A percentile compares a stretch with the other conserved stretches of the same genome.
Evolutionary conservation across 2,797 vertebrate species (phyloP).

Genomic region (Fistularia tabacaria): DNA sequence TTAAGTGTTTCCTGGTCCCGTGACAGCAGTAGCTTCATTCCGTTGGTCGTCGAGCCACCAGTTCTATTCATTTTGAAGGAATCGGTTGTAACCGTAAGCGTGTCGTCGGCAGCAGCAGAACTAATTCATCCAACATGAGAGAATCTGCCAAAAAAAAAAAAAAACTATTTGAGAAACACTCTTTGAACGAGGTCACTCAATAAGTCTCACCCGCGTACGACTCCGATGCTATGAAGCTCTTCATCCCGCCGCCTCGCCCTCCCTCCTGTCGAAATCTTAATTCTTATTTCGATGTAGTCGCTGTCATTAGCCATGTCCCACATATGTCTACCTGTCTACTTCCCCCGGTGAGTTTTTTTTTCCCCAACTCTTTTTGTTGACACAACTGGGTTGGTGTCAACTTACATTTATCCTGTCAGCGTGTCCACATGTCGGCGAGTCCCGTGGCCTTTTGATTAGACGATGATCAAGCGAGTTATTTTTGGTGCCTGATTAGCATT

Average conservation of each 20-base stretch:
- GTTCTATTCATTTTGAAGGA: too few species aligned
- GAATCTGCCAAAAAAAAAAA: neutral
- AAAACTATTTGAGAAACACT: constrained; percentile 4
- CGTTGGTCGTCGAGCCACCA: too few species aligned
- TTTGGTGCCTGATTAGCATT: constrained; percentile 45
- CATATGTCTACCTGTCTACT: constrained; percentile 56
- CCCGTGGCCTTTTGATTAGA: constrained; percentile 40
- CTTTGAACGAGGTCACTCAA: constrained; percentile 34
- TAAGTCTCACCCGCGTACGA: constrained; percentile 14
- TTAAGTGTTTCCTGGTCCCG: too few species aligned
- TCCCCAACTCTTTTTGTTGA: constrained; percentile 34
- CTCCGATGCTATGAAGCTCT: constrained; percentile 9
- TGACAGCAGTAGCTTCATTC: too few species aligned
- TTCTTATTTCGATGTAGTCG: constrained; percentile 57
- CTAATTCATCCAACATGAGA: neutral
- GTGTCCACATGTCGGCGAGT: constrained; percentile 38
- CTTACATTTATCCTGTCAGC: constrained; percentile 42
- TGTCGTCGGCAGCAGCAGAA: constrained; percentile 1
- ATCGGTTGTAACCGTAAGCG: too few species aligned
- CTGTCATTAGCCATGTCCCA: constrained; percentile 56
- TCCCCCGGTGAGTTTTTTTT: neutral
- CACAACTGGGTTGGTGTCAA: constrained; percentile 59
- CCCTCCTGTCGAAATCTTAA: constrained; percentile 5
- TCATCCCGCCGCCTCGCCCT: constrained; percentile 14
- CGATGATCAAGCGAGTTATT: constrained; percentile 64